A percentile compares a stretch with the other conserved stretches of the same genome.
Evolutionary conservation across 2,797 vertebrate species (phyloP).

Genomic region (Sebastes cheni): DNA sequence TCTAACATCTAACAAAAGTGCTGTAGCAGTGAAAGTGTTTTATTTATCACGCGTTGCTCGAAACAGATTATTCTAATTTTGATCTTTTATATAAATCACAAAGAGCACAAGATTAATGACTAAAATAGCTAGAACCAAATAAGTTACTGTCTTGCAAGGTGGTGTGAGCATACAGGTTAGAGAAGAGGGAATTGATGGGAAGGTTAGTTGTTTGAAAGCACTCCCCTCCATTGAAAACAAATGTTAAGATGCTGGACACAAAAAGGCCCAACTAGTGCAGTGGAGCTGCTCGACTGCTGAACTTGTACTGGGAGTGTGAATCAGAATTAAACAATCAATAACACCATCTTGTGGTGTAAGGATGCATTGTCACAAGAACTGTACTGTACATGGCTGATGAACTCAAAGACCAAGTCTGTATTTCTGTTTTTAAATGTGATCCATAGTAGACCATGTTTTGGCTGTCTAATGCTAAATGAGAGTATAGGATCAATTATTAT

Average conservation of each 20-base stretch:
- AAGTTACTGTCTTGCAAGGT: background rate
- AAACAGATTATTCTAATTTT: background rate
- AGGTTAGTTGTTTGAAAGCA: background rate
- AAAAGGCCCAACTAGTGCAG: background rate
- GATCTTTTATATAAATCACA: background rate
- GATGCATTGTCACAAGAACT: background rate
- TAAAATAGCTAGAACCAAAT: background rate
- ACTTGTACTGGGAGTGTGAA: background rate
- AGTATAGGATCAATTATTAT: background rate
- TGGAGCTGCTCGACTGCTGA: background rate
- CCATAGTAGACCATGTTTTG: background rate
- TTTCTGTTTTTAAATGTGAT: background rate
- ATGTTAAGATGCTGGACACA: background rate
- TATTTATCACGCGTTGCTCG: background rate
- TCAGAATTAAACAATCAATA: background rate
- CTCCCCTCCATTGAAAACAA: background rate
- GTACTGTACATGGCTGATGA: background rate
- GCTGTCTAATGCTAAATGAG: background rate
- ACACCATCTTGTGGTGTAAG: conserved; percentile 52
- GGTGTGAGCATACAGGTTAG: background rate
- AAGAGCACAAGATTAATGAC: background rate
- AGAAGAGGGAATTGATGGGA: background rate
- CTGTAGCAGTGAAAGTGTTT: background rate
- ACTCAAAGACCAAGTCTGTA: background rate
- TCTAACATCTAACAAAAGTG: too few species aligned